Percentiles rank a stretch among this genome's conserved stretches.
These are phyloP conservation scores for Arge pagana DNA, from an alignment of 2,888 invertebrate genomes.

Conservation along the genomic window DNA sequence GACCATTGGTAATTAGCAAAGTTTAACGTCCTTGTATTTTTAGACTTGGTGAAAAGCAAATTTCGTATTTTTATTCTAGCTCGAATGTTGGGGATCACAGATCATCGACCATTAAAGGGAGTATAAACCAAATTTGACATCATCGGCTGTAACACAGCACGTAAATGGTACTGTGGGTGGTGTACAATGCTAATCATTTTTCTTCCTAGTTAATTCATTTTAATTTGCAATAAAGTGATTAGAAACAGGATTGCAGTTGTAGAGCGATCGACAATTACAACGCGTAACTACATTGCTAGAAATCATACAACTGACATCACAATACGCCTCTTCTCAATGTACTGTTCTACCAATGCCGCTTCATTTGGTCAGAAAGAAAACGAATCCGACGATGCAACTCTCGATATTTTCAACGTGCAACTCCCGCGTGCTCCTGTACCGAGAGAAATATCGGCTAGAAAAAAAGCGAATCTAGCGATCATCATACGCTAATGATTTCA, in stretches of 20 bases:
- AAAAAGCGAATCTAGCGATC: too few relatives aligned
- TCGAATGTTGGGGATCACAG: background rate
- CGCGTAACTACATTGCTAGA: background rate
- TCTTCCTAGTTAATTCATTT: background rate
- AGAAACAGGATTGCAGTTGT: conserved; percentile 1
- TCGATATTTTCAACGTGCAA: too few relatives aligned
- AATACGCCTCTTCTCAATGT: conserved; percentile 2
- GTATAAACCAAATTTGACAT: too few relatives aligned
- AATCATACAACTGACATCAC: background rate
- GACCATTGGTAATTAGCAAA: too few relatives aligned
- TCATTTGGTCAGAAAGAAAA: background rate
- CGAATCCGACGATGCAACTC: background rate
- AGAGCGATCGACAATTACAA: conserved; percentile 3
- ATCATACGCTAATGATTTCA: too few relatives aligned
- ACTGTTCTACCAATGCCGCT: background rate
- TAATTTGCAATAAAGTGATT: background rate
- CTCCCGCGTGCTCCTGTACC: too few relatives aligned
- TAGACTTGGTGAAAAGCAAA: too few relatives aligned
- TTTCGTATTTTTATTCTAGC: background rate
- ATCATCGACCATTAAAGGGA: background rate
- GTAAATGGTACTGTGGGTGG: background rate
- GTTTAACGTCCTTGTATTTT: too few relatives aligned
- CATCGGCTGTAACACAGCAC: background rate
- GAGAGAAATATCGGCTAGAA: too few relatives aligned
- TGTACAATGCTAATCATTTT: background rate